Percentiles rank a stretch among this genome's conserved stretches.
phyloP scores from a whole-genome alignment of 2,888 invertebrate genomes.

The Xylophagus ater region DNA sequence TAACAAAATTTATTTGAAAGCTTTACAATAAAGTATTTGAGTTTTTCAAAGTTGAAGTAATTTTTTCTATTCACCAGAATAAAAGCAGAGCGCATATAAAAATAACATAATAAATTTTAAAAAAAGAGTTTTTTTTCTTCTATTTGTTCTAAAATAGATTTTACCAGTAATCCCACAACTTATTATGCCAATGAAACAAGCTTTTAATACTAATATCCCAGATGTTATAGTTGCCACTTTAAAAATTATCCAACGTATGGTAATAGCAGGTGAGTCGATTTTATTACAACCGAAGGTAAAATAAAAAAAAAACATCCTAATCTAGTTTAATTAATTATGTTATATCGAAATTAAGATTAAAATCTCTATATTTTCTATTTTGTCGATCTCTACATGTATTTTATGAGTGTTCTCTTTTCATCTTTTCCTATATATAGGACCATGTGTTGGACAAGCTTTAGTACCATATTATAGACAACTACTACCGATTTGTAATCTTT shows the following conservation, averaged over 20 bases:
- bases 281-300: too few relatives aligned
- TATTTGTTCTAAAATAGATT: slow-evolving; percentile 37
- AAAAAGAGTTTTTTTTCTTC: too few relatives aligned
- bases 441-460: slow-evolving; percentile 73
- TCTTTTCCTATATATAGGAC: slow-evolving; percentile 24
- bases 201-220: slow-evolving; percentile 73
- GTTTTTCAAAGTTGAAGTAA: too few relatives aligned
- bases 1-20: too few relatives aligned
- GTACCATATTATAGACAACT: slow-evolving; percentile 95
- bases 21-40: too few relatives aligned
- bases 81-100: too few relatives aligned
- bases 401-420: neutral
- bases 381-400: neutral
- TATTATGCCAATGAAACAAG: slow-evolving; percentile 85
- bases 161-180: slow-evolving; percentile 84
- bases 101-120: too few relatives aligned
- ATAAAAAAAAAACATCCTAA: too few relatives aligned
- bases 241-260: slow-evolving; percentile 74
- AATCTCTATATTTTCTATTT: too few relatives aligned
- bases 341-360: neutral
- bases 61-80: too few relatives aligned
- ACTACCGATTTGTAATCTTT: slow-evolving; percentile 77
- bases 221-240: slow-evolving; percentile 70
- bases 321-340: neutral
- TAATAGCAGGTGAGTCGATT: slow-evolving; percentile 68